phyloP scores from a whole-genome alignment of 2,113 vertebrate genomes.

The Pseudorasbora parva region DNA sequence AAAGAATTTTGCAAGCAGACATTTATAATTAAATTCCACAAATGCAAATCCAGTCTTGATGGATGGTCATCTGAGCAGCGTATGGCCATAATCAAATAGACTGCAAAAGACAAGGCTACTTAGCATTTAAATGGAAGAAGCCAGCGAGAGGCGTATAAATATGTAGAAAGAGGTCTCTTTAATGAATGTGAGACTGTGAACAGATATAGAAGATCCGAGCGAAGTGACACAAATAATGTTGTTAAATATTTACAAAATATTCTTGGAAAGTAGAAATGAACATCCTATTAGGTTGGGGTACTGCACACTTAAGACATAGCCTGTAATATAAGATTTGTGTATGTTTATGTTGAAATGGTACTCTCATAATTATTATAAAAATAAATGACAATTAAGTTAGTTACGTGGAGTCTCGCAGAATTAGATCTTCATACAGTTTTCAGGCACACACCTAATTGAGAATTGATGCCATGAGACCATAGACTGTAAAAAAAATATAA shows the following conservation, averaged over 20 bases:
- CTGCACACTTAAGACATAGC: background rate
- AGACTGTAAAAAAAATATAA: too few species aligned
- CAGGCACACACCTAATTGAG: too few species aligned
- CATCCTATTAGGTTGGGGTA: background rate
- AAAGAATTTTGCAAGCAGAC: constrained; percentile 66
- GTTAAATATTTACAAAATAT: background rate
- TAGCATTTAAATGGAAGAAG: constrained; percentile 77
- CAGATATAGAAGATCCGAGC: constrained; percentile 22
- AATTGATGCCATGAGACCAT: too few species aligned
- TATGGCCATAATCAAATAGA: constrained; percentile 66
- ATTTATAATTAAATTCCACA: constrained; percentile 79
- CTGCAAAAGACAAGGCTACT: constrained; percentile 72
- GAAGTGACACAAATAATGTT: constrained; percentile 1
- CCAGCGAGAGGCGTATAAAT: constrained; percentile 37
- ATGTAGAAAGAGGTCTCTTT: constrained; percentile 41
- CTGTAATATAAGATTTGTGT: background rate
- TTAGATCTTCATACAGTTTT: too few species aligned
- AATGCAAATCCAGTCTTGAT: constrained; percentile 76
- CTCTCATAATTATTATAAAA: too few species aligned
- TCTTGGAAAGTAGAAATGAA: background rate
- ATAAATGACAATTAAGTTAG: too few species aligned
- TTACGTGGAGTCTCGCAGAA: too few species aligned
- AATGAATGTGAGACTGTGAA: constrained; percentile 35
- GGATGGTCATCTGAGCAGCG: constrained; percentile 70
- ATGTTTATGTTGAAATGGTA: background rate